phyloP scores from a whole-genome alignment of 2,888 invertebrate species.

The Nycteola revayana region DNA sequence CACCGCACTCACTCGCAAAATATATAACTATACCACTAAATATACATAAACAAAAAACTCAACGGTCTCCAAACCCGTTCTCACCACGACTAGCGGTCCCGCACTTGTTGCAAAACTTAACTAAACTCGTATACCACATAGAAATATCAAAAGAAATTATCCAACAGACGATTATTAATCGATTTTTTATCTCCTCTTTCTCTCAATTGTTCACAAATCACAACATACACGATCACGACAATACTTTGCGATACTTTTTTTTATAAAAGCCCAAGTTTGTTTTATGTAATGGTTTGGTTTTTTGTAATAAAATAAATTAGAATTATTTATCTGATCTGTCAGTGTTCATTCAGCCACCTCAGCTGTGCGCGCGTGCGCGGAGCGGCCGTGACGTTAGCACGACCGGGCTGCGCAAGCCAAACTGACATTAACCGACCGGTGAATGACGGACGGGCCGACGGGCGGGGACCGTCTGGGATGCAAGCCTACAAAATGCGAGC shows the following conservation, averaged over 20 bases:
- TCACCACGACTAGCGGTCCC: slow-evolving; percentile 49
- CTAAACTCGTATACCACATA: slow-evolving; percentile 49
- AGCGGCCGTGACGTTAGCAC: slow-evolving; percentile 37
- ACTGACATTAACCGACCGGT: slow-evolving; percentile 44
- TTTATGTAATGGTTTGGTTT: slow-evolving; percentile 38
- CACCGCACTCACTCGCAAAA: slow-evolving; percentile 59
- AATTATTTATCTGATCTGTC: slow-evolving; percentile 53
- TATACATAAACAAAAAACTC: slow-evolving; percentile 68
- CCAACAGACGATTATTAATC: slow-evolving; percentile 58
- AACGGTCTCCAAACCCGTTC: slow-evolving; percentile 72
- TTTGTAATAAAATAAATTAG: slow-evolving; percentile 44
- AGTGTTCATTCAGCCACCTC: slow-evolving; percentile 55
- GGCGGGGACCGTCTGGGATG: slow-evolving; percentile 21
- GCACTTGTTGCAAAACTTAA: slow-evolving; percentile 73
- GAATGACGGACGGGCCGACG: slow-evolving; percentile 34
- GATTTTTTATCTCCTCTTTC: slow-evolving; percentile 59
- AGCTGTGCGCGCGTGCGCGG: slow-evolving; percentile 51
- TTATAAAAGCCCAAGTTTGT: slow-evolving; percentile 52
- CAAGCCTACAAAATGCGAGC: slow-evolving; percentile 17
- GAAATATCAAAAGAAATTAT: slow-evolving; percentile 60
- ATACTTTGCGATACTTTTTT: slow-evolving; percentile 50
- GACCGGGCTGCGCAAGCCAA: slow-evolving; percentile 66
- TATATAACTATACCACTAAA: slow-evolving; percentile 47
- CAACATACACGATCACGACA: slow-evolving; percentile 31
- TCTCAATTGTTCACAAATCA: slow-evolving; percentile 31